Evolutionary conservation across 2,797 vertebrate species (phyloP), one percentile per base, ranked within the genome.

Genomic region (Peromyscus melanophrys): DNA sequence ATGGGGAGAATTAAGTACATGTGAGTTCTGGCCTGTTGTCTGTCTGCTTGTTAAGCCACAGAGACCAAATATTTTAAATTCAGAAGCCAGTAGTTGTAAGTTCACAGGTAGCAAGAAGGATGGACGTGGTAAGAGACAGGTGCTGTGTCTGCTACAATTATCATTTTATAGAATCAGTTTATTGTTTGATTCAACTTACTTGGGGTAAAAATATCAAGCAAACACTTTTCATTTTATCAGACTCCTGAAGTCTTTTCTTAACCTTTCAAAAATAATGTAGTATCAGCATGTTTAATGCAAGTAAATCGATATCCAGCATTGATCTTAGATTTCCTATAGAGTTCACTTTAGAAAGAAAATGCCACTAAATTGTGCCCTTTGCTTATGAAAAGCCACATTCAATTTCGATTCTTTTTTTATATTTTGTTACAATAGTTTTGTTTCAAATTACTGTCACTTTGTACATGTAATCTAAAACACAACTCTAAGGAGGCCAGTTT

Each of bases 251-350:
- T 96, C n/a, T 93, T 97, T 97, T 96, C 57, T 92, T 97, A 97
- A 97, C 88, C 95, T 97, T 97, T 97, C 85, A 92, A 97, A 97
- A 96, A 73, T 93, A 87, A 90, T 94, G 73, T 97, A 97, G 73
- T 89, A 93, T 96, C 97, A 97, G 95, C 94, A 97, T 86, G 95
- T 97, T 96, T 96, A 96, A 95, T 93, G 88, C 84, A 97, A 97
- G 92, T 69, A 97, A 97, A 95, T 97, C 96, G 96, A 90, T 90
- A 95, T 69, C 40, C 37, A 92, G 19, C 92, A 97, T 96, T 96
- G 95, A 97, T 97, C 90, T 95, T 90, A 96, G 81, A 95, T 97
- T 97, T 96, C 90, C 92, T 95, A 95, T 95, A 96, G 93, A 92
- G 90, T 92, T 96, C 75, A 31, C 85, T 91, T 96, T 95, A 97